Percentiles rank a stretch among this genome's conserved stretches.
Evolutionary conservation across 2,888 invertebrate genomes (phyloP).

Genomic region (Melipona beecheii): DNA sequence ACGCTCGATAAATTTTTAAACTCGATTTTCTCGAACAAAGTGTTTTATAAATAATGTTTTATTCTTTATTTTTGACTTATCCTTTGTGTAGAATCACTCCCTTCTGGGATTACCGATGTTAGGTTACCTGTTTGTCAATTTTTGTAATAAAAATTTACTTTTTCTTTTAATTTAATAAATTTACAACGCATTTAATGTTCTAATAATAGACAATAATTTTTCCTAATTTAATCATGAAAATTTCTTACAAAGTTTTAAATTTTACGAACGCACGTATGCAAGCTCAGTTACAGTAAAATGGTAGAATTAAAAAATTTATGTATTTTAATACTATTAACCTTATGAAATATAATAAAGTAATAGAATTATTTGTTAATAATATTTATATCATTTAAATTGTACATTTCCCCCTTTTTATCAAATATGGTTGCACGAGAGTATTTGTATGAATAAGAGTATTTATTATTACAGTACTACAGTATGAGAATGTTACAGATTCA

Average conservation of each 20-base stretch:
- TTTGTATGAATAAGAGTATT: not conserved
- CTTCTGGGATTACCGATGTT: no score
- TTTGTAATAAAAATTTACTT: not conserved
- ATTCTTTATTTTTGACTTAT: no score
- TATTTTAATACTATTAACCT: not conserved
- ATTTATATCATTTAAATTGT: not conserved
- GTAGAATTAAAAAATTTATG: not conserved
- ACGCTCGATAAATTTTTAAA: no score
- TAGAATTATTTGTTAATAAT: not conserved
- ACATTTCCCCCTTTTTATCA: not conserved
- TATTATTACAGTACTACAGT: not conserved
- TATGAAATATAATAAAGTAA: not conserved
- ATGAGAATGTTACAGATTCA: no score
- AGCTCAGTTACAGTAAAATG: not conserved
- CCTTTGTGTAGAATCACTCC: no score
- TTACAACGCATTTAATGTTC: not conserved
- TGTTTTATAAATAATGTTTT: no score
- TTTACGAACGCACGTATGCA: not conserved
- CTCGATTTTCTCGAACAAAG: no score
- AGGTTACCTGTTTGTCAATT: not conserved
- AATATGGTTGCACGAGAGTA: not conserved
- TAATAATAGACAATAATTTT: not conserved
- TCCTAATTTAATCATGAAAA: not conserved
- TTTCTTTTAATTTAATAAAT: not conserved
- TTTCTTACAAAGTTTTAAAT: not conserved